These are phyloP conservation scores for Amorpha juglandis DNA, from an alignment of 2,888 invertebrate genomes.

Conservation along the genomic window DNA sequence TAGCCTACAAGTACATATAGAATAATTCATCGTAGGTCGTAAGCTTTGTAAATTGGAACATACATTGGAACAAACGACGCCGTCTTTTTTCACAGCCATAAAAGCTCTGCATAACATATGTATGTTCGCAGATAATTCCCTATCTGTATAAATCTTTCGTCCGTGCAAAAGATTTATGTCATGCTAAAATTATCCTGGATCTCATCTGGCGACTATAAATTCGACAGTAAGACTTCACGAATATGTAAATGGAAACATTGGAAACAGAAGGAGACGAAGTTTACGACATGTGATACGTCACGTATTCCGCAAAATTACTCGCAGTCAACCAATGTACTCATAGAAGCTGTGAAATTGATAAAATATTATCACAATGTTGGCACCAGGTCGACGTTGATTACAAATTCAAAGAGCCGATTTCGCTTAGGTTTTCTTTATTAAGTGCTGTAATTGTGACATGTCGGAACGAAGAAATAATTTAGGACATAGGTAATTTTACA, in stretches of 20 bases:
- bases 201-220: slow-evolving; percentile 55
- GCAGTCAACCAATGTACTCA: slow-evolving; percentile 22
- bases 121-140: slow-evolving; percentile 26
- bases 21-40: background rate
- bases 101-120: slow-evolving; percentile 22
- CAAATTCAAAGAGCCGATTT: background rate
- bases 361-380: slow-evolving; percentile 36
- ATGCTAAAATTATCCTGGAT: slow-evolving; percentile 53
- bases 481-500: background rate
- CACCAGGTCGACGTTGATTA: slow-evolving; percentile 21
- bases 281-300: slow-evolving; percentile 43
- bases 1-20: background rate
- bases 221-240: slow-evolving; percentile 50
- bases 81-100: slow-evolving; percentile 18
- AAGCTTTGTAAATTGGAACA: slow-evolving; percentile 20
- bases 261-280: slow-evolving; percentile 50
- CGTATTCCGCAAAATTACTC: slow-evolving; percentile 30
- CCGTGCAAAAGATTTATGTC: slow-evolving; percentile 38
- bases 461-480: background rate
- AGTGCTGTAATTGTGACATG: background rate
- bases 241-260: slow-evolving; percentile 58
- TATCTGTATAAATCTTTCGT: slow-evolving; percentile 25
- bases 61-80: slow-evolving; percentile 19
- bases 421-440: background rate
- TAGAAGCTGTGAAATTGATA: slow-evolving; percentile 27